phyloP scores from a whole-genome alignment of 1,140 invertebrate species.

The Tenebrio molitor region DNA sequence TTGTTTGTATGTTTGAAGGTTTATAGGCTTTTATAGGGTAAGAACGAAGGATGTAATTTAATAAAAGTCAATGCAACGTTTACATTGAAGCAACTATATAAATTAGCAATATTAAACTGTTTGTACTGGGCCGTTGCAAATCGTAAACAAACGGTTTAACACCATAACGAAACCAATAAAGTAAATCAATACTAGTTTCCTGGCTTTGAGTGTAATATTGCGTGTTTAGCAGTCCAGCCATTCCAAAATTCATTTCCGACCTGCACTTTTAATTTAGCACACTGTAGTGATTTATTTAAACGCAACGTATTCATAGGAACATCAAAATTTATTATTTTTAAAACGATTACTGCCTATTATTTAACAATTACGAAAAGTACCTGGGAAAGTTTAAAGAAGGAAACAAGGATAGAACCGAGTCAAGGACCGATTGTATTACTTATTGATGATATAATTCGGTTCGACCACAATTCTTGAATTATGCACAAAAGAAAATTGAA shows the following conservation, averaged over 20 bases:
- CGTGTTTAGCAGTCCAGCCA: conserved; percentile 39
- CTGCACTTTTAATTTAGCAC: conserved; percentile 41
- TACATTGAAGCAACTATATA: conserved; percentile 17
- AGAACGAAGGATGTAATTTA: background rate
- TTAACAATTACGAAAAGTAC: no score
- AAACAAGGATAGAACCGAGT: no score
- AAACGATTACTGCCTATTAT: background rate
- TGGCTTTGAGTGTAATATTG: conserved; percentile 46
- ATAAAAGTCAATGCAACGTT: background rate
- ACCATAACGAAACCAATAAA: conserved; percentile 45
- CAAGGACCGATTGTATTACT: conserved; percentile 2
- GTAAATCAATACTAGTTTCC: conserved; percentile 47
- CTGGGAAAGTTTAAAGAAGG: no score
- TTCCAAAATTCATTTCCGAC: conserved; percentile 46
- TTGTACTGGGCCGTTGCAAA: conserved; percentile 10
- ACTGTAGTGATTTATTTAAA: conserved; percentile 45
- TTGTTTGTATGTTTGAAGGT: background rate
- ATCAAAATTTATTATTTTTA: conserved; percentile 33
- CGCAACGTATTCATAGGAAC: conserved; percentile 11
- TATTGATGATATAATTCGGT: conserved; percentile 30
- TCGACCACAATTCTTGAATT: conserved; percentile 26
- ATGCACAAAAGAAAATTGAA: conserved; percentile 31
- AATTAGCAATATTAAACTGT: conserved; percentile 12
- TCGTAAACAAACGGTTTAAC: conserved; percentile 45
- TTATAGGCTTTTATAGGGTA: background rate